Percentiles rank a stretch among this genome's conserved stretches.
These are phyloP conservation scores for Latheticus oryzae DNA, from an alignment of 2,888 invertebrate genomes.

Conservation along the genomic window DNA sequence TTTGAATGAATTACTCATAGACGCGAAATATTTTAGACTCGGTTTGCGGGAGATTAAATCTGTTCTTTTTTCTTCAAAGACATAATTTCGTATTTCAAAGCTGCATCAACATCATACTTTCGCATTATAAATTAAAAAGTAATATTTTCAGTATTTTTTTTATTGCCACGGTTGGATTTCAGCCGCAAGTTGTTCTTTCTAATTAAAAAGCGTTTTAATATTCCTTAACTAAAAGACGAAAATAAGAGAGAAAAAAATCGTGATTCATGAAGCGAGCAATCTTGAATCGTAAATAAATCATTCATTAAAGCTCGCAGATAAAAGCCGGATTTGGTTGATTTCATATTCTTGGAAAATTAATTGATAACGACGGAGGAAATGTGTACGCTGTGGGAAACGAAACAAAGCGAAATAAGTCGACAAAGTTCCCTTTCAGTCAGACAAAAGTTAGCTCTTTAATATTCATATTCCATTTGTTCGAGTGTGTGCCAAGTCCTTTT, in stretches of 20 bases:
- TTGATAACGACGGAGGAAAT: constrained; percentile 3
- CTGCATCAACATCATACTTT: no score
- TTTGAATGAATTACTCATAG: no score
- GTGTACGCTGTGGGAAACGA: no score
- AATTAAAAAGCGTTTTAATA: constrained; percentile 30
- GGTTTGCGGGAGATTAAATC: no score
- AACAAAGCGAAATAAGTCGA: constrained; percentile 22
- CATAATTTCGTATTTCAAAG: no score
- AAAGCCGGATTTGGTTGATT: constrained; percentile 13
- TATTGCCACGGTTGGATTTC: no score
- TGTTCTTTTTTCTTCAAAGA: no score
- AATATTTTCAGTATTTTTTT: no score
- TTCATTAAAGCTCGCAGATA: constrained; percentile 22
- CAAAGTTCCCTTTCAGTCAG: constrained; percentile 19
- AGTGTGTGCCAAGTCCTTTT: constrained; percentile 28
- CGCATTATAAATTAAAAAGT: no score
- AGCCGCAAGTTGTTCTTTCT: no score
- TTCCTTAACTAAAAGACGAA: constrained; percentile 19
- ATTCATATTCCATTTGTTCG: constrained; percentile 49
- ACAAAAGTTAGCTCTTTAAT: constrained; percentile 47
- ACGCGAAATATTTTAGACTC: no score
- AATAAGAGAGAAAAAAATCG: constrained; percentile 17
- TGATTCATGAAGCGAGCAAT: constrained; percentile 23
- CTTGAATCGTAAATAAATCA: constrained; percentile 30
- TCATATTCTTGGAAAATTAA: constrained; percentile 8